Base-by-base conservation (phyloP, 2,888 invertebrate genomes). In the Tachystola acroxantha region DNA sequence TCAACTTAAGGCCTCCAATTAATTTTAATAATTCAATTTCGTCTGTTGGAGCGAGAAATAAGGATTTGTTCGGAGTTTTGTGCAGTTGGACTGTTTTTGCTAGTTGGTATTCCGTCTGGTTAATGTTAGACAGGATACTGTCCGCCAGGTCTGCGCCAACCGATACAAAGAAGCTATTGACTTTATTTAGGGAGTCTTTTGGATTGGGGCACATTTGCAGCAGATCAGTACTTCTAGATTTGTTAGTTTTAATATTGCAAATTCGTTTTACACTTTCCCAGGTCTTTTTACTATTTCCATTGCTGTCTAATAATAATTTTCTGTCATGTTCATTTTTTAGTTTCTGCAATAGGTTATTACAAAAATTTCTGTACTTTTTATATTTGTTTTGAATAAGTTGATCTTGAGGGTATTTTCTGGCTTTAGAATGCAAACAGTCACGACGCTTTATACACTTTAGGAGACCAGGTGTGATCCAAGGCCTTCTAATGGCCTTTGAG, bases 371-470 rank as follows among this genome's bases (percentile, higher is more conserved):
- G 9, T 24, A 24, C 9, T n/a, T 4, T 9, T 9, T n/a, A 9
- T 24, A 24, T 3, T 6, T 4, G n/a, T 5, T 24, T 24, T 24
- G 7, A 24, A 24, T 6, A 24, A 9, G 3, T 4, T 9, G 4
- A 10, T 28, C 24, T 7, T 34, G 11, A 2, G 28, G 27, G 10
- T 19, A 5, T 3, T 4, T 1, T 26, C 14, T 34, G 1, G n/a
- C 13, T 26, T 20, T 25, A 7, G 14, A 14, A 19, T 34, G 34
- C 20, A 28, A 9, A 6, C 2, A 3, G 16, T 34, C 34, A 2
- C 34, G 13, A n/a, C 20, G n/a, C 5, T 26, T 7, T 3, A 34
- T 34, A 12, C 34, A 34, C 10, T 20, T 25, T 9, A 34, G 10
- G 1, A 34, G 10, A 1, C 34, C n/a, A n/a, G n/a, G n/a, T n/a